Conservation (phyloP, 2,113 vertebrate genomes). For the Apus apus region DNA sequence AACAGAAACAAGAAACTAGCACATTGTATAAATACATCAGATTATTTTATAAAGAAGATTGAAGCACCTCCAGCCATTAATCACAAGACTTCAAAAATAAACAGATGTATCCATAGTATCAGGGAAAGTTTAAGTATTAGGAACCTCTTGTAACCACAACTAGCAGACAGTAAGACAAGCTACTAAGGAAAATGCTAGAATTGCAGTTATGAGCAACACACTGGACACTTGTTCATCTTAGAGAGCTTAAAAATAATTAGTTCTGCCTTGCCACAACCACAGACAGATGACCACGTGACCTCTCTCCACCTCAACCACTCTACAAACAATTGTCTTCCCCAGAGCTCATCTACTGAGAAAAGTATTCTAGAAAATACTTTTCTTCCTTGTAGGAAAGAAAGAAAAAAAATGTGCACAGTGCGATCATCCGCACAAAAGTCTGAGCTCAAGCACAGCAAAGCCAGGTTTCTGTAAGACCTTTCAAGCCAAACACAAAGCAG, state of each 20-base stretch:
- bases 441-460: neutral
- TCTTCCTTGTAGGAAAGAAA: rapidly evolving
- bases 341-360: neutral
- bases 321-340: neutral
- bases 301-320: neutral
- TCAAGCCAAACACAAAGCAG: neutral
- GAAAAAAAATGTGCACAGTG: too few species aligned
- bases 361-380: neutral
- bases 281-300: neutral
- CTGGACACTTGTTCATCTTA: neutral
- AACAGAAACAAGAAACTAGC: neutral
- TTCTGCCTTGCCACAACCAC: neutral
- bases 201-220: neutral
- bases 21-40: neutral
- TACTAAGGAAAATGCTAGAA: neutral
- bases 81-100: neutral
- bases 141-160: neutral
- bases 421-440: neutral
- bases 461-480: neutral
- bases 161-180: neutral
- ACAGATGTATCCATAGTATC: neutral
- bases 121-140: neutral
- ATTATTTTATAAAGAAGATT: neutral
- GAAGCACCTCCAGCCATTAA: neutral
- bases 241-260: neutral